phyloP scores from a whole-genome alignment of 1,140 invertebrate species.

The Potamilus streckersoni region DNA sequence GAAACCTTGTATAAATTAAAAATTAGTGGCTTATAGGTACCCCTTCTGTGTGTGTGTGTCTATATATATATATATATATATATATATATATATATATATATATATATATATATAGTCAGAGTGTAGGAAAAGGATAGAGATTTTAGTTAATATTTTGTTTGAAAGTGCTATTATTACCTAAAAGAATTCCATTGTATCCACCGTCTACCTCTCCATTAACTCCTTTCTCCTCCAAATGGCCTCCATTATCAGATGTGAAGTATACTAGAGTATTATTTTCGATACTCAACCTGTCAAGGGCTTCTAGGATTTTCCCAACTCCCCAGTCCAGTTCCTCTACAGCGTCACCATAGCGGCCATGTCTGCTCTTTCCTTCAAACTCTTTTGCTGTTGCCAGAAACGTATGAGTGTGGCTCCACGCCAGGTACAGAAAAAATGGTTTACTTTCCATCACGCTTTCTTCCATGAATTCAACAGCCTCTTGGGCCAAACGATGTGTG shows the following conservation, averaged over 20 bases:
- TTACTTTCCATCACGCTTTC: slow-evolving; percentile 2
- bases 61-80: too few species aligned
- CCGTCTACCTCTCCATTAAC: slow-evolving; percentile 1
- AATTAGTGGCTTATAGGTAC: neutral
- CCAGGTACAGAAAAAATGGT: slow-evolving; percentile 38
- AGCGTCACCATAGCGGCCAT: slow-evolving; percentile 68
- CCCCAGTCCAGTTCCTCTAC: slow-evolving; percentile 68
- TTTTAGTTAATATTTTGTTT: too few species aligned
- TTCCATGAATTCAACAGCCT: slow-evolving; percentile 31
- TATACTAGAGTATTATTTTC: slow-evolving; percentile 49
- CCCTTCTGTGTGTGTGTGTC: neutral
- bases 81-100: too few species aligned
- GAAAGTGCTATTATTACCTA: neutral
- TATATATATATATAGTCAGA: neutral
- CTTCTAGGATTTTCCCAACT: slow-evolving; percentile 65
- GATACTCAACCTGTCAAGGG: slow-evolving; percentile 51
- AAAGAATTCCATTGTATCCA: slow-evolving; percentile 7
- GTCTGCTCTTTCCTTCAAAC: slow-evolving; percentile 36
- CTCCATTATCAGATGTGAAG: slow-evolving; percentile 13
- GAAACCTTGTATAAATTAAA: too few species aligned
- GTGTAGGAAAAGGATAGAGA: too few species aligned
- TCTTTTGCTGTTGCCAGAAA: slow-evolving; percentile 2
- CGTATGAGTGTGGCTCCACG: slow-evolving; percentile 36
- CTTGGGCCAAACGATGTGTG: neutral
- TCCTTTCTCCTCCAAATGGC: slow-evolving; percentile 6